Conservation (phyloP, 2,797 vertebrate genomes). For the Bryconaethiops microstoma region DNA sequence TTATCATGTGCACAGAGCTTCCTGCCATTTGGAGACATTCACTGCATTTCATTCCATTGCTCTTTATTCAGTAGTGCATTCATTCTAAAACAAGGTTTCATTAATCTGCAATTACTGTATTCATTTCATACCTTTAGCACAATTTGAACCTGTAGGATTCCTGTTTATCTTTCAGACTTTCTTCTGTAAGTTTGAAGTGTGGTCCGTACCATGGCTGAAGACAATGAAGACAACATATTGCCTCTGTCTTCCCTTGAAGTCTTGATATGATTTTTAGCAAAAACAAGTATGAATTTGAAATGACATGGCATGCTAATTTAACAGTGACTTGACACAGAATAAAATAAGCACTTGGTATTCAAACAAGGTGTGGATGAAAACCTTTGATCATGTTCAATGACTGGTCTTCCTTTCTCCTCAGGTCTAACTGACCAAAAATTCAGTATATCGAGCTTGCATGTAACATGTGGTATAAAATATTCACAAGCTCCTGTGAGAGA, state of each 20-base stretch:
- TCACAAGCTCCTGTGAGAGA: constrained; percentile 26
- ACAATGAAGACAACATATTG: constrained; percentile 62
- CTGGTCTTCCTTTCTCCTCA: background rate
- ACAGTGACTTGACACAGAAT: constrained; percentile 3
- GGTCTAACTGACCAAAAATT: constrained; percentile 12
- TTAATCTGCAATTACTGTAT: background rate
- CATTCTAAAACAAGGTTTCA: background rate
- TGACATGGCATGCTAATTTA: background rate
- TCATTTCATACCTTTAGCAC: background rate
- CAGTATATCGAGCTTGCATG: constrained; percentile 19
- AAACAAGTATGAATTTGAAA: background rate
- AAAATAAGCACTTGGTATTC: constrained; percentile 1
- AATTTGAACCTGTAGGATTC: background rate
- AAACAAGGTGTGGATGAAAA: background rate
- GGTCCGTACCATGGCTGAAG: constrained; percentile 81
- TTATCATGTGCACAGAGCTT: background rate
- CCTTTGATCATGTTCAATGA: background rate
- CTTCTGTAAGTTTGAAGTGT: constrained; percentile 83
- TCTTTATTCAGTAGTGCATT: constrained; percentile 9
- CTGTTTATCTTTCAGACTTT: constrained; percentile 76
- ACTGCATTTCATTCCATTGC: background rate
- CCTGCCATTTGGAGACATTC: background rate
- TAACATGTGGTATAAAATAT: constrained; percentile 37
- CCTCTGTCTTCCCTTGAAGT: constrained; percentile 63
- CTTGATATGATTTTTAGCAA: constrained; percentile 1